Base-by-base conservation (phyloP, 2,113 vertebrate species). In the Ptilonorhynchus violaceus region DNA sequence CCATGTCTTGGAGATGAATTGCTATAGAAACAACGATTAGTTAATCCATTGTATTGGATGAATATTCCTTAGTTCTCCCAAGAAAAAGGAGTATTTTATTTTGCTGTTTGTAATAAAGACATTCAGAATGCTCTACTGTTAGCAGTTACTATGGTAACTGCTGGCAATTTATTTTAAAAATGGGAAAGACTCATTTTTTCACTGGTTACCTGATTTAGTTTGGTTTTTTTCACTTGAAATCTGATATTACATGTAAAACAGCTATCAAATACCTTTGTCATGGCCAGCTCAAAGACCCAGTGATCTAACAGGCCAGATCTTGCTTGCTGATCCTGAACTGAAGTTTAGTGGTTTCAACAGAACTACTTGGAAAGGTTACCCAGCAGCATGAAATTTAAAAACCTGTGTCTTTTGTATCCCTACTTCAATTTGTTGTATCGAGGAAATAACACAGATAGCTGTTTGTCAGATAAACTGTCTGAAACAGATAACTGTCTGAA, bases 71-170 rank as follows among this genome's bases (percentile, higher is more conserved):
- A 88, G 63, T 47, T 94, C 39, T 92, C 92, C 82, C 86, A 95
- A 96, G 92, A 95, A 97, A 96, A 95, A 50, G 94, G 91, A 93
- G 60, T 92, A 88, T 96, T 97, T 97, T 88, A 82, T 95, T 95
- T 95, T 83, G 55, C 87, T 37, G 37, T 96, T 94, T 52, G 42
- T 88, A 93, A 95, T 94, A 97, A 96, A 93, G 93, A 92, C 88
- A 96, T 94, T 35, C 42, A 75, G 97, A 97, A 96, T 30, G 47
- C 66, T 96, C 76, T 77, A 62, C 94, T 97, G 77, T 96, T 94
- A 86, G 64, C 49, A 92, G 96, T 98, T 98, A 84, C 98, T 96
- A 97, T 98, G 89, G 97, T 79, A 98, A 98, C 97, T 67, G n/a
- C 44, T 76, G 81, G 73, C 41, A 83, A 82, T 92, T 97, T 96